A percentile compares a stretch with the other conserved stretches of the same genome.
These are phyloP conservation scores for Melitaea athalia DNA, from an alignment of 2,888 invertebrate genomes.

Conservation along the genomic window DNA sequence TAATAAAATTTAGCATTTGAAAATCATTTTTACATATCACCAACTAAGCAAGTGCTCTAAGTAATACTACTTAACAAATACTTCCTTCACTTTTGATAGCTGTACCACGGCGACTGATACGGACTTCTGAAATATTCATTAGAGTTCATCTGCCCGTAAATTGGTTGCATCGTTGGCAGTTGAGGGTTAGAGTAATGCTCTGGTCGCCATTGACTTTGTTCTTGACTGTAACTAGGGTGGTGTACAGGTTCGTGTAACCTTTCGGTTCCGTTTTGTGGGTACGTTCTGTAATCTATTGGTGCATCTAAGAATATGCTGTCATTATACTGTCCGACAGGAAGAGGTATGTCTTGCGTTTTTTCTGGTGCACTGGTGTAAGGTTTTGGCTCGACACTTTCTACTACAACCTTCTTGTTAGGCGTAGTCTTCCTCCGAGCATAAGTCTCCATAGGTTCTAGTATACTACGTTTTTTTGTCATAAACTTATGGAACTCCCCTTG, in stretches of 20 bases:
- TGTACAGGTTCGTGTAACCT: slow-evolving; percentile 33
- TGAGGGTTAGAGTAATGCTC: slow-evolving; percentile 49
- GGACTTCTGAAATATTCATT: slow-evolving; percentile 65
- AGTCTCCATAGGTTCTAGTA: neutral
- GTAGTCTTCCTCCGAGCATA: slow-evolving; percentile 32
- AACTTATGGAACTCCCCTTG: slow-evolving; percentile 73
- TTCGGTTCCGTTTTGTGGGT: slow-evolving; percentile 36
- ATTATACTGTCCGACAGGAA: slow-evolving; percentile 71
- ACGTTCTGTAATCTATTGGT: slow-evolving; percentile 63
- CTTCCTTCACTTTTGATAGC: slow-evolving; percentile 56
- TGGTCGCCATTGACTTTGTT: slow-evolving; percentile 53
- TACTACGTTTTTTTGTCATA: slow-evolving; percentile 48
- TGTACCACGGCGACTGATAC: slow-evolving; percentile 68
- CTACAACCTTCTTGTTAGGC: slow-evolving; percentile 41
- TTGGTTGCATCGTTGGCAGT: slow-evolving; percentile 47
- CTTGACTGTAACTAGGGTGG: slow-evolving; percentile 29
- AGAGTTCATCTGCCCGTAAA: slow-evolving; percentile 56
- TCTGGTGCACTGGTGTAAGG: slow-evolving; percentile 26
- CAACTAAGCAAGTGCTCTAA: slow-evolving; percentile 21
- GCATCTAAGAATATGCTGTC: slow-evolving; percentile 66
- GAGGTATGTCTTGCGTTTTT: slow-evolving; percentile 47
- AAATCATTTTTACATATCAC: slow-evolving; percentile 32
- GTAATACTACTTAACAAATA: slow-evolving; percentile 33
- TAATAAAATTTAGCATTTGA: slow-evolving; percentile 29
- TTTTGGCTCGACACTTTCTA: slow-evolving; percentile 43